These are phyloP conservation scores for Ericerus pela DNA, from an alignment of 1,140 invertebrate species.

Conservation along the genomic window DNA sequence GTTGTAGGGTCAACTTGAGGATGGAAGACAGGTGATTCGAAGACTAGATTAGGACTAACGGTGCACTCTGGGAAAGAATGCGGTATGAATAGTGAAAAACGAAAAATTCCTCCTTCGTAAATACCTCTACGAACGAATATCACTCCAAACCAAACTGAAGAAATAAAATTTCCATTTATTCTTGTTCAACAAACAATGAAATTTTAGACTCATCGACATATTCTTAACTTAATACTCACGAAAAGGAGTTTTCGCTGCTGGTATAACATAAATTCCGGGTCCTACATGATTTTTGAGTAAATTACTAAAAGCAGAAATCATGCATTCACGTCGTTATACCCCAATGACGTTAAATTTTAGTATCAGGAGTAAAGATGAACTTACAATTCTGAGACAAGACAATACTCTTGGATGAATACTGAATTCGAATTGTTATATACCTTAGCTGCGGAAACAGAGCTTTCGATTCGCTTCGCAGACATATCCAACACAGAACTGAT, in stretches of 20 bases:
- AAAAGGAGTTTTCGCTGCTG: constrained; percentile 63
- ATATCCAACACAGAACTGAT: not conserved
- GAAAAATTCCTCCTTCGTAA: constrained; percentile 76
- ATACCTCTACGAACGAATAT: constrained; percentile 74
- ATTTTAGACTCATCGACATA: not conserved
- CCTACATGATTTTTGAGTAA: constrained; percentile 12
- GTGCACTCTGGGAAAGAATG: constrained; percentile 75
- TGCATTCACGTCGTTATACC: not conserved
- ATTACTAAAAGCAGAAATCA: constrained; percentile 15
- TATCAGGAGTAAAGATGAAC: not conserved
- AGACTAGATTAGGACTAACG: constrained; percentile 56
- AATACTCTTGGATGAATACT: constrained; percentile 14
- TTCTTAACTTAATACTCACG: constrained; percentile 35
- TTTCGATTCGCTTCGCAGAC: not conserved
- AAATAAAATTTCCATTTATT: constrained; percentile 24
- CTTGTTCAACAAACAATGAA: not conserved
- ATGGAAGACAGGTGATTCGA: constrained; percentile 75
- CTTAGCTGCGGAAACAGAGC: not conserved
- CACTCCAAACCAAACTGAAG: constrained; percentile 83
- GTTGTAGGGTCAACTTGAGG: constrained; percentile 64
- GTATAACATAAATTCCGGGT: constrained; percentile 79
- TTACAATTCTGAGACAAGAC: constrained; percentile 17
- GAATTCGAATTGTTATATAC: not conserved
- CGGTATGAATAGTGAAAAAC: constrained; percentile 71
- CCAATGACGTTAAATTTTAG: not conserved